phyloP scores from a whole-genome alignment of 2,888 invertebrate species.

The Lasioglossum morio region DNA sequence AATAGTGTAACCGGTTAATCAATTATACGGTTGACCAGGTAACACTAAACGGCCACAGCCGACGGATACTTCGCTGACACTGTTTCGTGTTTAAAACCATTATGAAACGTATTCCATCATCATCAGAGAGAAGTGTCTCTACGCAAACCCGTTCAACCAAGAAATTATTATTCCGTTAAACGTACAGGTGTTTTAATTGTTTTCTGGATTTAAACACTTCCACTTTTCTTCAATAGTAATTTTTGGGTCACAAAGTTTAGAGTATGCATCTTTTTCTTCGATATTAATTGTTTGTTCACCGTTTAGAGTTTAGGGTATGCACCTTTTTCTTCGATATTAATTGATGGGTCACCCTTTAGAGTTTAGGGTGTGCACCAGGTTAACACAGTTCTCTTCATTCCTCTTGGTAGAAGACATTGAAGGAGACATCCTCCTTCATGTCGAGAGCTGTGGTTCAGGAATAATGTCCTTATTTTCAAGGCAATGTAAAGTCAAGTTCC shows the following conservation, averaged over 20 bases:
- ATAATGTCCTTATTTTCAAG: background rate
- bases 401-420: background rate
- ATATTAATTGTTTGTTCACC: too few relatives aligned
- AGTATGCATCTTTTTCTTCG: too few relatives aligned
- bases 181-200: too few relatives aligned
- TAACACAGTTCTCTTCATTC: background rate
- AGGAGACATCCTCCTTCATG: background rate
- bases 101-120: background rate
- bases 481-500: background rate
- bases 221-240: too few relatives aligned
- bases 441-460: background rate
- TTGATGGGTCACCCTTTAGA: too few relatives aligned
- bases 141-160: background rate
- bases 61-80: background rate
- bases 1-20: conserved; percentile 49
- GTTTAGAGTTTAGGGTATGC: too few relatives aligned
- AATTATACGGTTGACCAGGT: conserved; percentile 43
- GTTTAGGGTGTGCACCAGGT: background rate
- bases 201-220: too few relatives aligned
- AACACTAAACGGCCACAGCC: conserved; percentile 31
- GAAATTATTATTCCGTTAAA: background rate
- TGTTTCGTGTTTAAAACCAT: conserved; percentile 35
- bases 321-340: too few relatives aligned
- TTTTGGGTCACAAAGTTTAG: background rate
- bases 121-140: background rate